Evolutionary conservation across 1,140 invertebrate species (phyloP), one percentile per base, ranked within the genome.

Genomic region (Diabrotica undecimpunctata): DNA sequence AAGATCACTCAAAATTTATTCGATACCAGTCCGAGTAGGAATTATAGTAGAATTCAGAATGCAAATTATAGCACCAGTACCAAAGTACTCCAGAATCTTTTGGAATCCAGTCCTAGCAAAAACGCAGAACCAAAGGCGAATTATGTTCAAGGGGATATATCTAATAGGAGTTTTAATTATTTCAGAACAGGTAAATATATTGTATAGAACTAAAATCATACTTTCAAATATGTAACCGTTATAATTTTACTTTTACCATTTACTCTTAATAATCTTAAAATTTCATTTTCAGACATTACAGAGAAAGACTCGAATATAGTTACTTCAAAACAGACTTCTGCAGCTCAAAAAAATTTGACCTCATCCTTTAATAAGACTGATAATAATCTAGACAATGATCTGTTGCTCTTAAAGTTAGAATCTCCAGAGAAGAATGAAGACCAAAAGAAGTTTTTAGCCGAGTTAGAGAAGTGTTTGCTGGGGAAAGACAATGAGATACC

Each of bases 391-490:
- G 69, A 59, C 5, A 68, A 62, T 56, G 61, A 62, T 65, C 35
- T 73, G 13, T 53, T 66, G 8, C 38, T 64, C 25, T 66, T 72
- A 64, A 70, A 64, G 35, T 53, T 73, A 7, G 38, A 50, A 8
- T 39, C 63, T 14, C 62, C 69, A 37, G 53, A 5, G 2, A 67
- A 62, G 12, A 58, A 60, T 6, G 55, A 52, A 14, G 35, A 25
- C 8, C 64, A 63, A n/a, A 64, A 56, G 37, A 63, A 69, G 37
- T 73, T 73, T 54, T 56, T 73, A n/a, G 60, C 59, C 10, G 66
- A 73, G 13, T 52, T 73, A 37, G 70, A 73, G 53, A 72, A 68
- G 46, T 71, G 69, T 63, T 60, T 73, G 12, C 14, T 66, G 38
- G 58, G 38, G 13, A 65, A 61, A 11, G 54, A 60, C 41, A 52